Evolutionary conservation across 1,140 invertebrate genomes (phyloP), one percentile per base, ranked within the genome.

Genomic region (Ruditapes philippinarum): DNA sequence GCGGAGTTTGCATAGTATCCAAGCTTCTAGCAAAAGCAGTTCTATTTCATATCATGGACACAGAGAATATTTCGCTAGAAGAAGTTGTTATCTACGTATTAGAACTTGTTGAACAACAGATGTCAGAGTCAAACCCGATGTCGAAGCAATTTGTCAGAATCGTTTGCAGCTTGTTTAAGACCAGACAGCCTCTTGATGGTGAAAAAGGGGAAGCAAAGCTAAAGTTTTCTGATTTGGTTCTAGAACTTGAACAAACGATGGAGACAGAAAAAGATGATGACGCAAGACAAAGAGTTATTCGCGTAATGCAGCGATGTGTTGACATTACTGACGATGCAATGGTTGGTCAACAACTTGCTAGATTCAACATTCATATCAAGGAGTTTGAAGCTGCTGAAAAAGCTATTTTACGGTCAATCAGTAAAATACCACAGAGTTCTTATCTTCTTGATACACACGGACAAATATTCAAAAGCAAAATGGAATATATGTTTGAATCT

Each of bases 291-390:
- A 49, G 28, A n/a, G 65, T 70, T 31, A 9, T 70, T 11, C 22
- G 57, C 12, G 57, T 51, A 7, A 49, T 84, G 65, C 19, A 70
- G 14, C 22, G 62, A 22, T 84, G 81, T 84, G 45, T 84, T 45
- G 62, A 84, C 25, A 73, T 84, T 17, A 84, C 81, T 14, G 42
- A 84, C 22, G 81, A 84, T 51, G 62, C 81, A 0, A 70, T 84
- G 60, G 81, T 84, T 38, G 81, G 81, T 11, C 81, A 84, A 73
- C 81, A 84, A 57, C 81, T 84, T 33, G 81, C 81, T 49, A 42
- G 81, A 22, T 84, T 45, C 40, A 45, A 70, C 42, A 70, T 70
- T 19, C 65, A 84, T 65, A 84, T 73, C 7, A 68, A 73, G 31
- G 45, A 73, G 14, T 84, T 45, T 45, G 40, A 25, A 3, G 65